Base-by-base conservation (phyloP, 2,113 vertebrate genomes). In the Rhinogobius similis region DNA sequence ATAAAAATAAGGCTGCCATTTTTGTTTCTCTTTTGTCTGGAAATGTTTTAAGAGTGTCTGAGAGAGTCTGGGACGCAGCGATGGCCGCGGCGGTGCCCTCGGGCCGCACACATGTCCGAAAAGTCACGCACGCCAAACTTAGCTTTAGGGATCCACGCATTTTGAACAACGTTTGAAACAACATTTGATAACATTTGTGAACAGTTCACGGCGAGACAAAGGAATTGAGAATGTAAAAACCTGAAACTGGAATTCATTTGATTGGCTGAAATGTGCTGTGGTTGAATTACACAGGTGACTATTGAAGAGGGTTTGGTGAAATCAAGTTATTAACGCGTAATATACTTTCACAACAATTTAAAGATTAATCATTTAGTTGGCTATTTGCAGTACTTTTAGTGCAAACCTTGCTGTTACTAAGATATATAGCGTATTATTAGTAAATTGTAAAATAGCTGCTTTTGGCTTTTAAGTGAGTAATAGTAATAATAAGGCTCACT, bases 1-100 rank as follows among this genome's bases (percentile, higher is more conserved):
- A 94, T 95, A 94, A 95, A 95, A 95, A 95, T 95, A 96, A 95
- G 90, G 95, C 95, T 96, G 96, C 96, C 96, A 97, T 97, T 96
- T 97, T 97, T 96, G 94, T 96, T 97, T 95, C 94, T 90, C 95
- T 96, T 97, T 96, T 96, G 94, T 96, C 94, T 96, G 93, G 85
- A 94, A 94, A 94, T 92, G 92, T 96, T 96, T 94, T 93, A 94
- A 94, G 94, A 92, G 91, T 93, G 93, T 94, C 90, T 93, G 93
- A 93, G 93, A 91, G 90, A 93, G 93, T 92, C 89, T 89, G 92
- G 87, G 90, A 82, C 86, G 89, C 90, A 63, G 78, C 82, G 81
- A 10, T 0, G 76, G 1, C 41, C 55, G 39, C 68, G 0, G 53
- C 48, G 67, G 38, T 38, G 76, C 65, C 53, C 26, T 7, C 46